Conservation (phyloP, 2,113 vertebrate species). For the Aptenodytes patagonicus region DNA sequence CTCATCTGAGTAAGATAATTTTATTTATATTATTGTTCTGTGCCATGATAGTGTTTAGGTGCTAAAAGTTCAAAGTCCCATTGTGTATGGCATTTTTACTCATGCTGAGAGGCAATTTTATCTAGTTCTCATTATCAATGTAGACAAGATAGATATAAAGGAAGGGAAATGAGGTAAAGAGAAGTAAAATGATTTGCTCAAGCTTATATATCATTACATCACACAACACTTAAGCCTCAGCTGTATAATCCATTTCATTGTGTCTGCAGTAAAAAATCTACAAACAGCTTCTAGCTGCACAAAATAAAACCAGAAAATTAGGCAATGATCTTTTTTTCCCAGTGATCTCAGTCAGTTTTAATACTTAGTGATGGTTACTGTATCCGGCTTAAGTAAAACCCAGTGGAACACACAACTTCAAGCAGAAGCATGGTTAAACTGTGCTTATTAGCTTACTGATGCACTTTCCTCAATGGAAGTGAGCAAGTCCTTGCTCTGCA, state of each 20-base stretch:
- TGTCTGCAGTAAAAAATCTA: not conserved
- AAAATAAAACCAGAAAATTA: not conserved
- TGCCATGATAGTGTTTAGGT: not conserved
- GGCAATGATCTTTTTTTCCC: not conserved
- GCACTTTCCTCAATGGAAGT: not conserved
- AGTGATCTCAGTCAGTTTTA: not conserved
- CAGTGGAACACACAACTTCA: not conserved
- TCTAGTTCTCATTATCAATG: not conserved
- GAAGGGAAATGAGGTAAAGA: not conserved
- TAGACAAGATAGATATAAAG: not conserved
- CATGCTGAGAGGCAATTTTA: not conserved
- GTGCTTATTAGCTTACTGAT: not conserved
- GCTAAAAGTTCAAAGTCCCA: not conserved
- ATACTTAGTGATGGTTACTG: not conserved
- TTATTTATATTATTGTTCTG: not conserved
- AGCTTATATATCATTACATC: not conserved
- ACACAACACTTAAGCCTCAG: not conserved
- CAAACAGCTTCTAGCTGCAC: not conserved
- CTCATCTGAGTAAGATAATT: not conserved
- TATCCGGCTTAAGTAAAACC: not conserved
- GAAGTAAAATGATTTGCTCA: not conserved
- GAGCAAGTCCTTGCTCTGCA: not conserved
- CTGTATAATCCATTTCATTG: not conserved
- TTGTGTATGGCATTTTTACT: not conserved
- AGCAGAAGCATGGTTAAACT: not conserved